phyloP scores from a whole-genome alignment of 2,888 invertebrate species.

The Cheilosia vulpina region DNA sequence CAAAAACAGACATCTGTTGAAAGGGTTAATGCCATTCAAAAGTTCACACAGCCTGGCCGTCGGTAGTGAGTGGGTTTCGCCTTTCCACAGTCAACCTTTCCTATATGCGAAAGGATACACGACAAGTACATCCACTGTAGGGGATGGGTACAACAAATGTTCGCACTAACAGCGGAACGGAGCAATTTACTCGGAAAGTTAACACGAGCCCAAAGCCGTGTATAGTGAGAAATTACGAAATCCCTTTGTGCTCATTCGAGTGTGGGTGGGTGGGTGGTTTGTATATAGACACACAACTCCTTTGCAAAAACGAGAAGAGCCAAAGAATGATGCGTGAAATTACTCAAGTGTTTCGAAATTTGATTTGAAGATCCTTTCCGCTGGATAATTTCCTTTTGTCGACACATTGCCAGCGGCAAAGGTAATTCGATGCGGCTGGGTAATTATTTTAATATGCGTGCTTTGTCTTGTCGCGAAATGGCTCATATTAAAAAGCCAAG shows the following conservation, averaged over 20 bases:
- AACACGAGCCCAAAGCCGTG: conserved; percentile 2
- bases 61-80: background rate
- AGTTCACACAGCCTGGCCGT: background rate
- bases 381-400: background rate
- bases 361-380: background rate
- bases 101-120: background rate
- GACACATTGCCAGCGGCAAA: background rate
- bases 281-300: background rate
- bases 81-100: background rate
- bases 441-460: background rate
- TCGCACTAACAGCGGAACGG: conserved; percentile 18
- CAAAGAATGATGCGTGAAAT: background rate
- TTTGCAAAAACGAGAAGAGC: background rate
- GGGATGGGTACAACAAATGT: conserved; percentile 7
- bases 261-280: background rate
- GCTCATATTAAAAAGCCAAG: background rate
- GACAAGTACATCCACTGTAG: background rate
- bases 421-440: conserved; percentile 3
- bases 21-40: background rate
- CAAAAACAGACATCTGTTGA: background rate
- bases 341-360: background rate
- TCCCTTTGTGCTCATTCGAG: background rate
- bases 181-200: conserved; percentile 33
- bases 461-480: background rate
- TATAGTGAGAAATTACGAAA: conserved; percentile 17